A percentile compares a stretch with the other conserved stretches of the same genome.
These are phyloP conservation scores for Tolypeutes matacus DNA, from an alignment of 2,797 vertebrate species.

Conservation along the genomic window DNA sequence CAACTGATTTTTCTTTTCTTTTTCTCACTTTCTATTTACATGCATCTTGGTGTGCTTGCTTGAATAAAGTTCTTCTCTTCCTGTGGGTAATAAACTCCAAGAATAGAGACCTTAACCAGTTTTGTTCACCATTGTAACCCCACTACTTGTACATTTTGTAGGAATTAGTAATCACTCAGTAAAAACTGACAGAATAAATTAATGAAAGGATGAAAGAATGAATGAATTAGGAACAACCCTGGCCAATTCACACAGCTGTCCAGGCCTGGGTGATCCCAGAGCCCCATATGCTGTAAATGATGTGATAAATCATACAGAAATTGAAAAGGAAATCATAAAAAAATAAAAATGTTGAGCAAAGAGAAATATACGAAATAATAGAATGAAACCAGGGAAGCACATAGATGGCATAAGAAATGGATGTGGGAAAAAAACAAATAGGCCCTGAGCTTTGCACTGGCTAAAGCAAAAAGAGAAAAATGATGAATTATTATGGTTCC, in stretches of 20 bases:
- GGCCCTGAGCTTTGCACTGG: background rate
- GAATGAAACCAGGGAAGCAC: background rate
- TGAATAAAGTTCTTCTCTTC: background rate
- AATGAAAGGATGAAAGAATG: background rate
- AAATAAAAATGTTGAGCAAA: background rate
- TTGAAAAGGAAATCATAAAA: background rate
- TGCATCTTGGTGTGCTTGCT: background rate
- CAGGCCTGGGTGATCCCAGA: background rate
- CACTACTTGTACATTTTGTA: background rate
- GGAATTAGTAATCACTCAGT: background rate
- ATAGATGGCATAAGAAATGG: background rate
- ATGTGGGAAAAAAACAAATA: background rate
- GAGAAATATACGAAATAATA: constrained; percentile 5
- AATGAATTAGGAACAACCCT: background rate
- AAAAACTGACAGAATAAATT: background rate
- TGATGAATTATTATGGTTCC: constrained; percentile 18
- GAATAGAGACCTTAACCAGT: background rate
- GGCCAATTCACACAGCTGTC: background rate
- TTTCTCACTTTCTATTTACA: background rate
- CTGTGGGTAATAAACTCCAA: background rate
- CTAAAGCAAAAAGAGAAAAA: background rate
- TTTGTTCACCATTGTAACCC: background rate
- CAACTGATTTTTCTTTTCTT: background rate
- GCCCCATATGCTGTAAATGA: background rate
- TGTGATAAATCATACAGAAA: background rate